phyloP scores from a whole-genome alignment of 2,113 vertebrate species.

The Nicator chloris region DNA sequence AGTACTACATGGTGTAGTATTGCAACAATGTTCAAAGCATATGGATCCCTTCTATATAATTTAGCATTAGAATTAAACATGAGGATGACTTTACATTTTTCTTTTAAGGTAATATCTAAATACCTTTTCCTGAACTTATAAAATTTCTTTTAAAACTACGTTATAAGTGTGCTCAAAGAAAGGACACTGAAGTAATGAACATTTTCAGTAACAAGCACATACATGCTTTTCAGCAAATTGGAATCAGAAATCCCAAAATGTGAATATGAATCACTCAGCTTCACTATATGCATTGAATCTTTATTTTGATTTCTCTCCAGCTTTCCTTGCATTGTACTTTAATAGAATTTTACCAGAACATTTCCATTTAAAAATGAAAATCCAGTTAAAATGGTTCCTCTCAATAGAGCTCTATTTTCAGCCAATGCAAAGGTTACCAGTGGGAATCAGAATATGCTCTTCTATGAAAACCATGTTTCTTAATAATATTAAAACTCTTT shows the following conservation, averaged over 20 bases:
- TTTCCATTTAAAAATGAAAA: conserved; percentile 35
- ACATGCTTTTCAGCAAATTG: background rate
- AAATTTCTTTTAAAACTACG: background rate
- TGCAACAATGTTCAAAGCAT: background rate
- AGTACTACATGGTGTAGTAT: background rate
- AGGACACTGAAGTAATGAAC: background rate
- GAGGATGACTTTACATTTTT: background rate
- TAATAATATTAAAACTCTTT: background rate
- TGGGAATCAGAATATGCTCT: background rate
- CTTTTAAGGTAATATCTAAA: background rate
- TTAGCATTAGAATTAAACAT: background rate
- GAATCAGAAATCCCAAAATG: background rate
- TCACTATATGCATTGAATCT: background rate
- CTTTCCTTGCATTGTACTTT: background rate
- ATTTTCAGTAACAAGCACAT: background rate
- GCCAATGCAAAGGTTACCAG: background rate
- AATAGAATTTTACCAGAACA: background rate
- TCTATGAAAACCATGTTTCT: background rate
- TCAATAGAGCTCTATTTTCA: background rate
- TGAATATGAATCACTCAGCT: conserved; percentile 6
- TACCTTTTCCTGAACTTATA: background rate
- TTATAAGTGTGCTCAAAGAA: background rate
- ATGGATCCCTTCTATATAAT: background rate
- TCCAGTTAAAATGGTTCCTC: background rate
- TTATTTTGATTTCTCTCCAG: background rate